Percentiles rank a stretch among this genome's conserved stretches.
Evolutionary conservation across 2,113 vertebrate genomes (phyloP).

Genomic region (Stegostoma tigrinum): DNA sequence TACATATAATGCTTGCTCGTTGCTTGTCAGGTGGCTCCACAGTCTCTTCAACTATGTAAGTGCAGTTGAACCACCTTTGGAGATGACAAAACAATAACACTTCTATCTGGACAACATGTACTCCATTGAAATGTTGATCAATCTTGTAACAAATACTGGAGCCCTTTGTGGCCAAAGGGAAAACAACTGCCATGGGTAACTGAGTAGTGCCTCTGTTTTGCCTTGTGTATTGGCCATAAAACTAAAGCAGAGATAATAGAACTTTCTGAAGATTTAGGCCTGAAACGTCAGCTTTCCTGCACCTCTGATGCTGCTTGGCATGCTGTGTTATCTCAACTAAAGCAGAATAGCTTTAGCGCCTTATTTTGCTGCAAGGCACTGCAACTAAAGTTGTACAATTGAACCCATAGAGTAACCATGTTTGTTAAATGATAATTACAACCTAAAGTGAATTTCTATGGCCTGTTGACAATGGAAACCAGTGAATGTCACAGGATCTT

Average conservation of each 20-base stretch:
- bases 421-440: background rate
- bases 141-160: background rate
- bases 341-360: background rate
- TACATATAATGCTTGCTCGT: background rate
- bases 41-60: background rate
- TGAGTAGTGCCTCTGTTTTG: background rate
- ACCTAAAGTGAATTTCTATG: background rate
- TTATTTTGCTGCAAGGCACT: background rate
- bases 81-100: background rate
- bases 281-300: too few species aligned
- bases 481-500: background rate
- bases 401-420: background rate
- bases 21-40: background rate
- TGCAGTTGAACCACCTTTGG: background rate
- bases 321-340: background rate
- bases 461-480: background rate
- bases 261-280: too few species aligned
- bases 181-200: background rate
- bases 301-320: too few species aligned
- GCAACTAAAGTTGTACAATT: background rate
- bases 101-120: background rate
- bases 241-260: background rate
- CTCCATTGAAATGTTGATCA: background rate
- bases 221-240: background rate
- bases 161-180: background rate